Evolutionary conservation across 2,888 invertebrate species (phyloP).

Genomic region (Oasisia sp.): DNA sequence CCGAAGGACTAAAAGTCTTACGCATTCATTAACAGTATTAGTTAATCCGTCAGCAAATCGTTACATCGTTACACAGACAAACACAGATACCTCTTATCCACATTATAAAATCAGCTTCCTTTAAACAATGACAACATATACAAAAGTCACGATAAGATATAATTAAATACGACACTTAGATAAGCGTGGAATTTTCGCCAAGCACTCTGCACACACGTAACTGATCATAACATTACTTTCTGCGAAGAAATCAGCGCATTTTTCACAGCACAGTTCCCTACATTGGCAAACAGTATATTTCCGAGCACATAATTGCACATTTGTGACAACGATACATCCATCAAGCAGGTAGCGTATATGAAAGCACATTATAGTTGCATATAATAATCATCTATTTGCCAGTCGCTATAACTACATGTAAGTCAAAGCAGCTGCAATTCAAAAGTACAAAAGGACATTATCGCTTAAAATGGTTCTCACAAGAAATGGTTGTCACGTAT

Average conservation of each 20-base stretch:
- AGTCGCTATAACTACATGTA: background rate
- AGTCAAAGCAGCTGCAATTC: background rate
- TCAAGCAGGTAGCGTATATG: background rate
- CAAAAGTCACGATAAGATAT: background rate
- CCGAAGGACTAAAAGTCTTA: background rate
- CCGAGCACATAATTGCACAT: background rate
- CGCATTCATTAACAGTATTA: background rate
- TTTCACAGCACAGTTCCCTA: too few relatives aligned
- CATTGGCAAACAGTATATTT: background rate
- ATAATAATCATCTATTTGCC: background rate
- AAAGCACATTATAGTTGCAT: background rate
- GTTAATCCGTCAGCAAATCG: background rate
- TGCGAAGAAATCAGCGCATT: too few relatives aligned
- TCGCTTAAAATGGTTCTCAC: too few relatives aligned
- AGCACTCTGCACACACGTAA: background rate
- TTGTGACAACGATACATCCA: background rate
- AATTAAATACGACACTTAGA: background rate
- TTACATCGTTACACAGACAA: background rate
- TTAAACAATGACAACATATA: background rate
- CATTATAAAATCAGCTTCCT: background rate
- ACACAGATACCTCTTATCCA: background rate
- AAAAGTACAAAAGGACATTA: too few relatives aligned
- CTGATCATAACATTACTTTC: background rate
- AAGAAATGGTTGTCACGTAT: too few relatives aligned
- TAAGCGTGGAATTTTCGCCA: background rate